A percentile compares a stretch with the other conserved stretches of the same genome.
phyloP scores from a whole-genome alignment of 2,113 vertebrate genomes.

The Phalacrocorax brasilianus region DNA sequence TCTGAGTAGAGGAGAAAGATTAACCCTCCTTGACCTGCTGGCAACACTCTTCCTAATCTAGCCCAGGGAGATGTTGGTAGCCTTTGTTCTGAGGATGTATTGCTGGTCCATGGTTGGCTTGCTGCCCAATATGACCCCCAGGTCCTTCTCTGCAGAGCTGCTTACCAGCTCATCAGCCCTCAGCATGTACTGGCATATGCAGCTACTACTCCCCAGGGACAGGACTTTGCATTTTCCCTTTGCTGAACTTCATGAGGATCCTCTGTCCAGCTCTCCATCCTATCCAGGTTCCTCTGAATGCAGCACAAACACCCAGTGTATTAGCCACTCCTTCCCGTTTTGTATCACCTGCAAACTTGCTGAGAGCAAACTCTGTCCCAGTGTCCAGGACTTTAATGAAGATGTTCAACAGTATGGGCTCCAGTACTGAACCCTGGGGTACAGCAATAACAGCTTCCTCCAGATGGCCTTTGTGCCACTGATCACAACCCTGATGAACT shows the following conservation, averaged over 20 bases:
- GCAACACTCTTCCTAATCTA: not conserved
- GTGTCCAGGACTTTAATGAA: not conserved
- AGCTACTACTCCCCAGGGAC: not conserved
- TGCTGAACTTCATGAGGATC: not conserved
- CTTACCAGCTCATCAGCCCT: not conserved
- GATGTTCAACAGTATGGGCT: not conserved
- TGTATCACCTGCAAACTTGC: not conserved
- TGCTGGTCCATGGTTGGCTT: not conserved
- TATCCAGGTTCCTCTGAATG: not conserved
- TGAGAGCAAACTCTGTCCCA: not conserved
- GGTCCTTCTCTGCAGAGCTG: not conserved
- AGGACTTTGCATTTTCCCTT: not conserved
- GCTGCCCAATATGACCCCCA: not conserved
- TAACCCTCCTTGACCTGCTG: rapidly evolving
- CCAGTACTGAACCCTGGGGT: not conserved
- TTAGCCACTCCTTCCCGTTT: not conserved
- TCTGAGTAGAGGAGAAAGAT: not conserved
- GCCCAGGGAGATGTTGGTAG: too few species aligned
- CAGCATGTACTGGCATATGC: not conserved
- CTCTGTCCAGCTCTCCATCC: not conserved
- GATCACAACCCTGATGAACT: rapidly evolving
- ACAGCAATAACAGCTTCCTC: not conserved
- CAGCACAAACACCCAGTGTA: not conserved
- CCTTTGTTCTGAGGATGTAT: rapidly evolving
- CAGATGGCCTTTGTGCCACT: not conserved